A percentile compares a stretch with the other conserved stretches of the same genome.
Conservation (phyloP, 1,140 invertebrate genomes). For the Harlomillsia oculata region DNA sequence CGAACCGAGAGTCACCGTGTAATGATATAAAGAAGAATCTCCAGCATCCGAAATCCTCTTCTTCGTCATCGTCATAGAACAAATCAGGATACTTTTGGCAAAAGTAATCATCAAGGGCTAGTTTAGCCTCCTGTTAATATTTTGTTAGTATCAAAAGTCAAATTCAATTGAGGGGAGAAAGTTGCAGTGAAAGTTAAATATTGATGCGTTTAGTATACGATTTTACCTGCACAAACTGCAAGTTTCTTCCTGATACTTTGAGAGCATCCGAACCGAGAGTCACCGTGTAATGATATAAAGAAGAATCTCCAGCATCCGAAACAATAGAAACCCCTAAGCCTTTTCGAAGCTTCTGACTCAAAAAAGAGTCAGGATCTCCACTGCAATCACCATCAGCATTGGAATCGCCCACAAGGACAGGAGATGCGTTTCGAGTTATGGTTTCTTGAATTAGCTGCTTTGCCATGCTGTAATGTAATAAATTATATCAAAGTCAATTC, state of each 20-base stretch:
- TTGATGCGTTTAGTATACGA: constrained; percentile 5
- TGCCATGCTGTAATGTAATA: constrained; percentile 55
- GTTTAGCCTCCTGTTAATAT: constrained; percentile 59
- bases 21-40: too few relatives aligned
- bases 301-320: too few relatives aligned
- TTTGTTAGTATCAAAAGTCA: background rate
- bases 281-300: constrained; percentile 56
- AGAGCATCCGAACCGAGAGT: constrained; percentile 65
- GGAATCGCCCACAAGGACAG: constrained; percentile 54
- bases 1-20: constrained; percentile 68
- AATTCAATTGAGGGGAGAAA: background rate
- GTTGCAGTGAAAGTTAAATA: constrained; percentile 4
- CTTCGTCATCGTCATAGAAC: constrained; percentile 4
- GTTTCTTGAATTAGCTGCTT: constrained; percentile 85
- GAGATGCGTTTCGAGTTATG: constrained; percentile 81
- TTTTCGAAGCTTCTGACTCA: too few relatives aligned
- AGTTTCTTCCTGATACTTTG: constrained; percentile 71
- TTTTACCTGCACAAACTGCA: constrained; percentile 69
- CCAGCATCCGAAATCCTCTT: too few relatives aligned
- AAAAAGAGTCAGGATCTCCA: constrained; percentile 45
- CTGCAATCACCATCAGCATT: constrained; percentile 41
- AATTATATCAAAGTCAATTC: background rate
- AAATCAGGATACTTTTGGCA: constrained; percentile 37
- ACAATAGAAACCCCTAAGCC: too few relatives aligned
- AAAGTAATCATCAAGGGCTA: constrained; percentile 76